Percentiles rank a stretch among this genome's conserved stretches.
These are phyloP conservation scores for Bothrops jararaca DNA, from an alignment of 2,113 vertebrate genomes.

Conservation along the genomic window DNA sequence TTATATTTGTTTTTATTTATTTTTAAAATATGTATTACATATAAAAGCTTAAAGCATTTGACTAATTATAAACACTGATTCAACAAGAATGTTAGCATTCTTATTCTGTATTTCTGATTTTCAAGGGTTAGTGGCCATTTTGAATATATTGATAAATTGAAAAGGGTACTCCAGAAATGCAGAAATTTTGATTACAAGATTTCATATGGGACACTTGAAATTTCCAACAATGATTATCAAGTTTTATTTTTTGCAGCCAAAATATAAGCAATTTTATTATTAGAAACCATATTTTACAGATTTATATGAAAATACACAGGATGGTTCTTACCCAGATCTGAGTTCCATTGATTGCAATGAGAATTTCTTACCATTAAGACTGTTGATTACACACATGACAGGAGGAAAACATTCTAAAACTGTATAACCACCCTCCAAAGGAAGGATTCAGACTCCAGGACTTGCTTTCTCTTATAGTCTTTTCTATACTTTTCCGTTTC, in stretches of 20 bases:
- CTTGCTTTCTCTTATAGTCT: neutral
- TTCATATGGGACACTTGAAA: neutral
- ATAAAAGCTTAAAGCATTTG: neutral
- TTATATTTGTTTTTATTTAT: neutral
- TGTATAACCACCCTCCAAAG: neutral
- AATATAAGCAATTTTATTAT: neutral
- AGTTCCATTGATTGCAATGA: neutral
- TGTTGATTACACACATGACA: neutral
- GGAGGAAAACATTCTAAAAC: neutral
- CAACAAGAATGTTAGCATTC: neutral
- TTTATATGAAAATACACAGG: neutral
- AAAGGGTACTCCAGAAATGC: neutral
- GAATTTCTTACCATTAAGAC: neutral
- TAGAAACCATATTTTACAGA: neutral
- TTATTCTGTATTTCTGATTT: neutral
- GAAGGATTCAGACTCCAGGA: neutral
- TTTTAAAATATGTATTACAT: neutral
- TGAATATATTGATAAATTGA: neutral
- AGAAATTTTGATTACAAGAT: neutral
- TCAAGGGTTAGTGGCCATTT: neutral
- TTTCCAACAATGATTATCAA: neutral
- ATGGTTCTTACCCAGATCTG: neutral
- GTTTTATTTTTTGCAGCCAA: neutral
- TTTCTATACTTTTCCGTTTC: neutral
- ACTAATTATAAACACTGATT: neutral